Evolutionary conservation across 2,888 invertebrate species (phyloP).

Genomic region (Drosophila formosana): DNA sequence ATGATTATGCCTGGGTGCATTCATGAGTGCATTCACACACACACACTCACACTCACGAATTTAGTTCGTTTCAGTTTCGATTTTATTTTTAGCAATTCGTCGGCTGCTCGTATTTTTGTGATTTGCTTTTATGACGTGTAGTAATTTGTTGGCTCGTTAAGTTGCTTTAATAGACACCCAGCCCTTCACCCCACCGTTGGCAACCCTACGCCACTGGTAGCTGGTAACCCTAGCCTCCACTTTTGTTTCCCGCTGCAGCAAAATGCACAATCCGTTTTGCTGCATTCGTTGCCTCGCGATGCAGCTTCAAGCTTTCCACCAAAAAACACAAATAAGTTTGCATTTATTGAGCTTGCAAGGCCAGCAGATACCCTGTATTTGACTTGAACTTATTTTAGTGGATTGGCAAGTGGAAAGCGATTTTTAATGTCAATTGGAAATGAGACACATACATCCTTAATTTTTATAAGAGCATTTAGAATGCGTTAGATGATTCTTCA

Average conservation of each 20-base stretch:
- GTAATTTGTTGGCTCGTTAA: constrained; percentile 85
- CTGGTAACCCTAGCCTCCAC: constrained; percentile 10
- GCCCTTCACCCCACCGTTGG: not conserved
- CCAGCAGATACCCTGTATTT: not conserved
- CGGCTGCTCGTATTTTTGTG: constrained; percentile 50
- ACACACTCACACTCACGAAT: not conserved
- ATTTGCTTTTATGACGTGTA: constrained; percentile 83
- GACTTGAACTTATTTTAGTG: too few species aligned
- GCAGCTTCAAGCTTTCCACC: constrained; percentile 27
- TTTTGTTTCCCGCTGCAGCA: not conserved
- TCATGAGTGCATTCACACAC: constrained; percentile 9
- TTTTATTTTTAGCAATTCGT: constrained; percentile 50
- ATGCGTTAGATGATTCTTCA: too few species aligned
- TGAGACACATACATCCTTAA: too few species aligned
- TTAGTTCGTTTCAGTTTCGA: constrained; percentile 9
- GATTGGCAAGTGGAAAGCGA: too few species aligned
- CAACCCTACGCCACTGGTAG: not conserved
- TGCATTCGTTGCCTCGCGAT: constrained; percentile 24
- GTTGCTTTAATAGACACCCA: constrained; percentile 69
- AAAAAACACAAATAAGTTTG: constrained; percentile 18
- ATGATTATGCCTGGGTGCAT: constrained; percentile 55
- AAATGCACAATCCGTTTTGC: constrained; percentile 33
- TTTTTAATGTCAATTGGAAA: too few species aligned
- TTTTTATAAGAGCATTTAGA: too few species aligned
- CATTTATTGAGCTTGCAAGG: not conserved